These are phyloP conservation scores for Apistogramma diplotaenia DNA, from an alignment of 2,113 vertebrate genomes.

Conservation along the genomic window DNA sequence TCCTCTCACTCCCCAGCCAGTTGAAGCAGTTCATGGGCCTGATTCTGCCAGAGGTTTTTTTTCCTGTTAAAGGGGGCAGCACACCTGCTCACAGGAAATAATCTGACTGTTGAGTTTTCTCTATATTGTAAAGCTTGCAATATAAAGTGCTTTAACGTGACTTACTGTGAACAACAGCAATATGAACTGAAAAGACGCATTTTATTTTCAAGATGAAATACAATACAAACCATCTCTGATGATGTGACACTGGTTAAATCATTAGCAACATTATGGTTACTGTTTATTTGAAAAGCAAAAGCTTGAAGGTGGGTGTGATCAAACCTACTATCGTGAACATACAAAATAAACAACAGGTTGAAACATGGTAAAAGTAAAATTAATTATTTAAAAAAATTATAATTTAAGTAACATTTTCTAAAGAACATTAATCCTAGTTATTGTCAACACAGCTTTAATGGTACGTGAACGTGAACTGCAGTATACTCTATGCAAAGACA, in stretches of 20 bases:
- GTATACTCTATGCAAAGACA: slow-evolving; percentile 34
- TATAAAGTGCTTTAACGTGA: background rate
- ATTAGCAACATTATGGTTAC: slow-evolving; percentile 2
- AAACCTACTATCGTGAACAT: slow-evolving; percentile 43
- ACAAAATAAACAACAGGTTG: slow-evolving; percentile 32
- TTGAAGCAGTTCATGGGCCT: background rate
- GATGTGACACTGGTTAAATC: background rate
- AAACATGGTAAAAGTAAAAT: slow-evolving; percentile 15
- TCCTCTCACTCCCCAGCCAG: background rate
- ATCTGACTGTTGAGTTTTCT: background rate
- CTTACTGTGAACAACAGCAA: background rate
- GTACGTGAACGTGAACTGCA: slow-evolving; percentile 26
- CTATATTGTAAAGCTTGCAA: background rate
- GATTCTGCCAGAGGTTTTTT: background rate
- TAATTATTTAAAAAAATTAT: slow-evolving; percentile 38
- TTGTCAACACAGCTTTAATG: slow-evolving; percentile 31
- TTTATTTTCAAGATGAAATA: background rate
- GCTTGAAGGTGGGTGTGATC: background rate
- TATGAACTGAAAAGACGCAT: background rate
- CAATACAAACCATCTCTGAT: background rate
- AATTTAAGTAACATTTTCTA: slow-evolving; percentile 44
- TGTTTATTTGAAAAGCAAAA: slow-evolving; percentile 49
- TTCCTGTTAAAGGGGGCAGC: background rate
- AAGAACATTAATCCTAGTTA: slow-evolving; percentile 41
- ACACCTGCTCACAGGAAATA: background rate